Percentiles rank a stretch among this genome's conserved stretches.
Conservation (phyloP, 2,888 invertebrate species). For the Lamellibrachia satsuma region DNA sequence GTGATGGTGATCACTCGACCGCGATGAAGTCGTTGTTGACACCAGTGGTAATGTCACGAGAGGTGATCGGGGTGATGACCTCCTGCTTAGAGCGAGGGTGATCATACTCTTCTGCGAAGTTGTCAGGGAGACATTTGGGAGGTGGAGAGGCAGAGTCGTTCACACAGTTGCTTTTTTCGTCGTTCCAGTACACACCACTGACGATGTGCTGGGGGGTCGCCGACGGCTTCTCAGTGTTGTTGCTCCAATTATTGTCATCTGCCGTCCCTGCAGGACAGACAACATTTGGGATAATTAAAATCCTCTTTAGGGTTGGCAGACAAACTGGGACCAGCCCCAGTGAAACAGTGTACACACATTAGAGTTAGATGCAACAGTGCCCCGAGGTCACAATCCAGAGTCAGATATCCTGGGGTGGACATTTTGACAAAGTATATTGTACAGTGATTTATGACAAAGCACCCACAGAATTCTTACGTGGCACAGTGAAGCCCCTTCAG, state of each 20-base stretch:
- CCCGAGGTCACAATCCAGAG: too few relatives aligned
- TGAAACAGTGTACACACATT: not conserved
- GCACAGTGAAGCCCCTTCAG: too few relatives aligned
- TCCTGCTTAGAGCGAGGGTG: not conserved
- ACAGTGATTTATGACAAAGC: too few relatives aligned
- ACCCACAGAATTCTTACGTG: too few relatives aligned
- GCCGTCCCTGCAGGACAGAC: not conserved
- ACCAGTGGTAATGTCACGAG: not conserved
- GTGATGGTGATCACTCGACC: not conserved
- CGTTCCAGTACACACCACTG: not conserved
- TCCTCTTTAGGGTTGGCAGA: not conserved
- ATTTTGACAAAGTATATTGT: too few relatives aligned
- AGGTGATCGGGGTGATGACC: not conserved
- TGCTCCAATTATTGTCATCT: not conserved
- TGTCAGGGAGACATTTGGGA: too few relatives aligned
- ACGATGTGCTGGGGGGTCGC: not conserved
- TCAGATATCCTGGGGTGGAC: too few relatives aligned
- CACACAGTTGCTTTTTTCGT: not conserved
- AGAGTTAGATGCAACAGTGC: too few relatives aligned
- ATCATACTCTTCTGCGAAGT: too few relatives aligned
- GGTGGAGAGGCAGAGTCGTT: not conserved
- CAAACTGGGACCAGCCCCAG: not conserved
- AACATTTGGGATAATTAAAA: not conserved
- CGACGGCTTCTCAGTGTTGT: not conserved
- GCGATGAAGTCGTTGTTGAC: not conserved